Conservation (phyloP, 2,797 vertebrate species). For the Atherinosoma microstoma region DNA sequence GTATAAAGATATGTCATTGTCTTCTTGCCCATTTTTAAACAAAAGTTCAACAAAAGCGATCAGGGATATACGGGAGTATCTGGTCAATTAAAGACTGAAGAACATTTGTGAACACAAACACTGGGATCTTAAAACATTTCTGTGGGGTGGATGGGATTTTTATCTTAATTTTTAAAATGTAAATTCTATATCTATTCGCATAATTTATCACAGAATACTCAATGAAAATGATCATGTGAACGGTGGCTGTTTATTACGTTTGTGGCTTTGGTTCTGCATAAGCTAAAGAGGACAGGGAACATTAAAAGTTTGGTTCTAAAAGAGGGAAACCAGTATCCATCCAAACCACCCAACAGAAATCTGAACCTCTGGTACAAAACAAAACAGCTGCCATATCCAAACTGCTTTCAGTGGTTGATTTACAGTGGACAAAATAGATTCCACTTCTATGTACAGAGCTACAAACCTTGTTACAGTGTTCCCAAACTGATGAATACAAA, state of each 20-base stretch:
- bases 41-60: slow-evolving; percentile 90
- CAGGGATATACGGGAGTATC: slow-evolving; percentile 70
- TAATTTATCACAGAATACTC: slow-evolving; percentile 46
- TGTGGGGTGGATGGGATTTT: slow-evolving; percentile 68
- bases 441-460: slow-evolving; percentile 86
- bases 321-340: slow-evolving; percentile 52
- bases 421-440: slow-evolving; percentile 75
- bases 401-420: slow-evolving; percentile 90
- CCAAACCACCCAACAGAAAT: slow-evolving; percentile 77
- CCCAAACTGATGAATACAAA: slow-evolving; percentile 78
- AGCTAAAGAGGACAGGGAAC: slow-evolving; percentile 58
- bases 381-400: slow-evolving; percentile 90
- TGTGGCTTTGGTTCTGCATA: slow-evolving; percentile 77
- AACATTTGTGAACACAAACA: slow-evolving; percentile 74
- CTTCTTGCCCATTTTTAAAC: slow-evolving; percentile 77
- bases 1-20: slow-evolving; percentile 82
- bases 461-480: slow-evolving; percentile 81
- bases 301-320: slow-evolving; percentile 29
- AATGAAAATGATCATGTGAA: slow-evolving; percentile 50
- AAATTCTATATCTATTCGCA: slow-evolving; percentile 9
- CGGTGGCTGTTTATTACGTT: slow-evolving; percentile 30
- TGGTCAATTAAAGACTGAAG: slow-evolving; percentile 70
- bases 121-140: slow-evolving; percentile 63
- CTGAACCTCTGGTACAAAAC: slow-evolving; percentile 79
- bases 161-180: slow-evolving; percentile 44